Evolutionary conservation across 2,797 vertebrate genomes (phyloP).

Genomic region (Eutrigla gurnardus): DNA sequence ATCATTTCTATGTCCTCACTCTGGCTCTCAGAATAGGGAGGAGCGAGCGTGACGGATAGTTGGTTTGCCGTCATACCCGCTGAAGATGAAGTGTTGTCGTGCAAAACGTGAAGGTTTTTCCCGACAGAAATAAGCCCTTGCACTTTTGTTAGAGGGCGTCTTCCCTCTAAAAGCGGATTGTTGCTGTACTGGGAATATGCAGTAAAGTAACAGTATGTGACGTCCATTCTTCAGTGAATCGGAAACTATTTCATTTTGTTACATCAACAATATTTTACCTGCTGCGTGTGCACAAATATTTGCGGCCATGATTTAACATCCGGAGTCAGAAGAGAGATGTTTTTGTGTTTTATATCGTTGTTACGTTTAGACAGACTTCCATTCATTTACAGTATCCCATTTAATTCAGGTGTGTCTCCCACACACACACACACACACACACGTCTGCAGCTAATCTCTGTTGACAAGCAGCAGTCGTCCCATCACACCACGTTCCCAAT

Average conservation of each 20-base stretch:
- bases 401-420: slow-evolving; percentile 56
- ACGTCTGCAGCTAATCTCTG: slow-evolving; percentile 58
- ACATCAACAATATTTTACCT: too few species aligned
- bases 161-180: not conserved
- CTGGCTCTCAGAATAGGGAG: not conserved
- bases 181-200: not conserved
- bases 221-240: not conserved
- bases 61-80: slow-evolving; percentile 1
- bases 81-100: not conserved
- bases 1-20: not conserved
- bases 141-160: not conserved
- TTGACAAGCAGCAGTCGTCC: slow-evolving; percentile 59
- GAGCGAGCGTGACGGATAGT: not conserved
- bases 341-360: slow-evolving; percentile 24
- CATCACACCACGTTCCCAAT: slow-evolving; percentile 57
- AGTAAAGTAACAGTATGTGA: not conserved
- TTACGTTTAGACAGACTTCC: slow-evolving; percentile 8
- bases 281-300: not conserved
- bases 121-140: not conserved
- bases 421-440: not conserved
- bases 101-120: not conserved
- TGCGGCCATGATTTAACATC: not conserved
- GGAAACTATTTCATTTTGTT: too few species aligned
- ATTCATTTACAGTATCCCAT: slow-evolving; percentile 39
- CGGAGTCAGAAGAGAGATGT: slow-evolving; percentile 1